Base-by-base conservation (phyloP, 1,140 invertebrate species). In the Drosophila subpulchrella region DNA sequence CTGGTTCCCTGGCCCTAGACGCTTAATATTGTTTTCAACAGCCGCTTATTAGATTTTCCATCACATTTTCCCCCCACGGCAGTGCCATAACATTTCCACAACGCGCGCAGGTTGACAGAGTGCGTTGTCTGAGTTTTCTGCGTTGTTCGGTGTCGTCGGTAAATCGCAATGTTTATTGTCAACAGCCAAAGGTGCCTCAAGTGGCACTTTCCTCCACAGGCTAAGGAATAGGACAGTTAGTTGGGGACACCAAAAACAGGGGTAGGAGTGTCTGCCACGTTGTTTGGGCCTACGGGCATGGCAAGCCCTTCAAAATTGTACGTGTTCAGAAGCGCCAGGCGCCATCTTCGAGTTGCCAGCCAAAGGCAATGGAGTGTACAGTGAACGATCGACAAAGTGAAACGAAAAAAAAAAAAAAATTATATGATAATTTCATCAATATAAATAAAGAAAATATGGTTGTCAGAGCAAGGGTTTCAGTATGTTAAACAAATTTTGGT, bases 161-260 rank as follows among this genome's bases (percentile, higher is more conserved):
- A 72, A 82, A 78, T 80, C 63, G 79, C 84, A 86, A 89, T 86
- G 83, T 89, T 86, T 86, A 89, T 86, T 86, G 83, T 86, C 83
- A 86, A 86, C 83, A 83, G 76, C 63, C 72, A 83, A 66, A 82
- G 79, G 75, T 83, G 81, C 81, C 81, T 85, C 81, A 75, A 85
- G 81, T 85, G 81, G 54, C 73, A 76, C 55, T 81, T 81, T 63
- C 67, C 60, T 63, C 67, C 60, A 76, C 44, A 15, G 54, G 51
- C 36, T 17, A 47, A 30, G 65, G 54, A 48, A 50, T 46, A 68
- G 39, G 34, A 39, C 24, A 13, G 27, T 39, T 17, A 13, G 32
- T 30, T 27, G 44, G 27, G 20, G 20, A 12, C 57, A 48, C 11
- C 8, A n/a, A 39, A 13, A 5, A 46, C 10, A 20, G 32, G 66